These are phyloP conservation scores for Eulemur macaco DNA, from an alignment of 2,113 vertebrate genomes.

Conservation along the genomic window DNA sequence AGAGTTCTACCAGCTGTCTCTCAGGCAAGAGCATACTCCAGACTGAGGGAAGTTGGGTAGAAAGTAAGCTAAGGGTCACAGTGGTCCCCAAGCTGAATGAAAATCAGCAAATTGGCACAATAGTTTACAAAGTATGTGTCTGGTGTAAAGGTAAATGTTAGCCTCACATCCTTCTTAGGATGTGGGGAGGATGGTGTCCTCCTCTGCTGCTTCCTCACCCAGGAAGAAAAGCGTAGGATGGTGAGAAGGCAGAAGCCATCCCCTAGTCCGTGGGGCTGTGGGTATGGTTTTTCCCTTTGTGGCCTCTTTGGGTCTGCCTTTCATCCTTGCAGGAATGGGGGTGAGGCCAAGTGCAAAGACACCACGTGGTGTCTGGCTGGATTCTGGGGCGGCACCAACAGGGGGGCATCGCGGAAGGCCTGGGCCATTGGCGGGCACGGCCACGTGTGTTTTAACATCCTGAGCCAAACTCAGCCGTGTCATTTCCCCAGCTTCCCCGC, in stretches of 20 bases:
- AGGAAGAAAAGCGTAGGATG: background rate
- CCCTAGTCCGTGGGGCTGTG: accelerated
- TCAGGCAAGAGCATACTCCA: background rate
- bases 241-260: no score
- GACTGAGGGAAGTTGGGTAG: background rate
- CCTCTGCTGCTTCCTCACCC: accelerated
- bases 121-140: background rate
- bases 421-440: accelerated
- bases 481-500: background rate
- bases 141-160: no score
- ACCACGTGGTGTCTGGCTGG: background rate
- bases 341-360: background rate
- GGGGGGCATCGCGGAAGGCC: accelerated
- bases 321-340: background rate
- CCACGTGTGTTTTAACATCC: background rate
- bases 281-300: background rate
- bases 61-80: background rate
- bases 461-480: background rate
- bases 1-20: background rate
- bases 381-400: accelerated
- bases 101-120: background rate
- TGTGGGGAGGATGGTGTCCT: background rate
- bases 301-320: background rate
- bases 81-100: background rate
- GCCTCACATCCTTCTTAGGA: background rate